Evolutionary conservation across 2,888 invertebrate genomes (phyloP), one percentile per base, ranked within the genome.

Genomic region (Enchytraeus crypticus): DNA sequence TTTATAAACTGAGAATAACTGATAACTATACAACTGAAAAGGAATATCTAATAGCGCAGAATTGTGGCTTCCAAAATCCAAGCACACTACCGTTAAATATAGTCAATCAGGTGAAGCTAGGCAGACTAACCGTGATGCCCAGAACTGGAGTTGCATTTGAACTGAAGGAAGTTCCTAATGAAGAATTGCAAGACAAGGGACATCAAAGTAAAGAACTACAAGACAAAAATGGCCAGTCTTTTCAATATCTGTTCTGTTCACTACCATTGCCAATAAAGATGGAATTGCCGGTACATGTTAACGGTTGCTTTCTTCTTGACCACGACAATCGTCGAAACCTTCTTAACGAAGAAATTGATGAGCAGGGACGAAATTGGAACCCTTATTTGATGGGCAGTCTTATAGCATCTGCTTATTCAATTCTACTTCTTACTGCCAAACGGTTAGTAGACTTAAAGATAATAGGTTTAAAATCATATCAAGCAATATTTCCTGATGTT

Each of bases 261-360:
- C 59, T 69, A 26, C 70, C 67, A 1, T 53, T 70, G 26, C 67
- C 70, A 5, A n/a, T 69, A 11, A 60, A 62, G 30, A 68, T 69
- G 29, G 57, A 57, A 3, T 66, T 77, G 27, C 73, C 72, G 8
- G 70, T 76, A 26, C 72, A 74, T 57, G 61, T 77, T 2, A 77
- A 75, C 62, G 74, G 72, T 2, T 70, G 70, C 38, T 77, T 77
- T 66, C 70, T 73, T 1, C 67, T 77, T 46, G 67, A 69, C 21
- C 62, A 65, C 34, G 69, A 69, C 51, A 60, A 73, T 46, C 62
- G 77, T 29, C 63, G 72, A 23, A 66, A 69, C 26, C 64, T 77
- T 4, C 69, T 67, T 68, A 53, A 54, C 11, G 68, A 68, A 49
- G 58, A 61, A n/a, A 55, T 58, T 11, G 51, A 49, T n/a, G 64